Percentiles rank a stretch among this genome's conserved stretches.
These are phyloP conservation scores for Emydura subglobosa DNA, from an alignment of 2,113 vertebrate genomes.

Conservation along the genomic window DNA sequence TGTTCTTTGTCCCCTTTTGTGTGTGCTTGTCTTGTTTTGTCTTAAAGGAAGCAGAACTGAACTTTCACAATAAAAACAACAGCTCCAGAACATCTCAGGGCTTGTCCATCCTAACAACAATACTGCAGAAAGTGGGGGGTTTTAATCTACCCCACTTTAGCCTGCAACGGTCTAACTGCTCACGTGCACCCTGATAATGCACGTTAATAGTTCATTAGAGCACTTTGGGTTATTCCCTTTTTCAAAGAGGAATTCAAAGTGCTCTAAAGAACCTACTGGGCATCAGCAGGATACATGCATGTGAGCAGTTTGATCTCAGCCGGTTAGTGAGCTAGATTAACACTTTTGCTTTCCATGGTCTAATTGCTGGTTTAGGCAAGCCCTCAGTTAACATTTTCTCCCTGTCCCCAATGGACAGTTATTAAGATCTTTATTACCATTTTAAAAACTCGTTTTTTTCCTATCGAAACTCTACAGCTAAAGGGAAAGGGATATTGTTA, in stretches of 20 bases:
- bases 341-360: not conserved
- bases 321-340: not conserved
- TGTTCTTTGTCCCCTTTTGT: not conserved
- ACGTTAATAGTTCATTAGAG: not conserved
- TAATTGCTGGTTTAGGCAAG: not conserved
- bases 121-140: not conserved
- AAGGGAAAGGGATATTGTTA: not conserved
- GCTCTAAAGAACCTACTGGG: not conserved
- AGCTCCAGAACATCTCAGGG: not conserved
- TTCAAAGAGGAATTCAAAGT: not conserved
- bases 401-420: not conserved
- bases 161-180: not conserved
- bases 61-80: not conserved
- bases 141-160: not conserved
- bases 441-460: not conserved
- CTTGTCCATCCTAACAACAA: not conserved
- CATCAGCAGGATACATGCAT: not conserved
- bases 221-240: not conserved
- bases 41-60: not conserved
- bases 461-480: not conserved
- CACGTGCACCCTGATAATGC: not conserved
- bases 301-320: not conserved
- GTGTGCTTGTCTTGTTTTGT: not conserved
- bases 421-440: not conserved
- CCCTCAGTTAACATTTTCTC: not conserved